These are phyloP conservation scores for Coecobrya sp. DNA, from an alignment of 2,888 invertebrate genomes.

Conservation along the genomic window DNA sequence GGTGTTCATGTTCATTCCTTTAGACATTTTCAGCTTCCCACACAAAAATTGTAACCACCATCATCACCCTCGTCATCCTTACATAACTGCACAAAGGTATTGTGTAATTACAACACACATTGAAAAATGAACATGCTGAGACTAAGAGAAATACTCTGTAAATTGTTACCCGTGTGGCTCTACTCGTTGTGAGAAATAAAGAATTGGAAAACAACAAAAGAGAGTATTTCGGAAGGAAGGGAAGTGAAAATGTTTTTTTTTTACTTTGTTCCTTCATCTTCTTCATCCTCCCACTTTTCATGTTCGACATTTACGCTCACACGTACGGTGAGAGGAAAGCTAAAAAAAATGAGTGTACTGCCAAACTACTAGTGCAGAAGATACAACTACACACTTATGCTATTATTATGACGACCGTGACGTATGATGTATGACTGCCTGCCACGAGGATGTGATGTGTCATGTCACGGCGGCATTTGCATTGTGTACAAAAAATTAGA, in stretches of 20 bases:
- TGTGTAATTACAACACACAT: not conserved
- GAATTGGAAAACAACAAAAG: not conserved
- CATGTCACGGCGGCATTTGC: slow-evolving; percentile 30
- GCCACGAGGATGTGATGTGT: slow-evolving; percentile 47
- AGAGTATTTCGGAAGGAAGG: slow-evolving; percentile 9
- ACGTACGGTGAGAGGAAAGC: not conserved
- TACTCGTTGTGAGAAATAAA: not conserved
- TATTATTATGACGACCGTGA: slow-evolving; percentile 45
- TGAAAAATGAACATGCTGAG: not conserved
- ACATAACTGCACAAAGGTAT: slow-evolving; percentile 1
- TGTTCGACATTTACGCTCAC: slow-evolving; percentile 35
- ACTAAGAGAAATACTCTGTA: not conserved
- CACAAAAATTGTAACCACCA: slow-evolving; percentile 49
- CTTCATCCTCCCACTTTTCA: slow-evolving; percentile 50
- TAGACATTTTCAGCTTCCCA: slow-evolving; percentile 61
- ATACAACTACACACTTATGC: not conserved
- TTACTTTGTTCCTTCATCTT: slow-evolving; percentile 11
- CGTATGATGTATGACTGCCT: slow-evolving; percentile 53
- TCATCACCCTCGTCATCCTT: slow-evolving; percentile 16
- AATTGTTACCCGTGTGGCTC: not conserved
- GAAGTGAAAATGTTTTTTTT: slow-evolving; percentile 4
- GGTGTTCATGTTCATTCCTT: slow-evolving; percentile 49
- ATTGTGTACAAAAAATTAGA: slow-evolving; percentile 28
- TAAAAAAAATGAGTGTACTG: not conserved
- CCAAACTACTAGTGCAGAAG: slow-evolving; percentile 16